Base-by-base conservation (phyloP, 2,113 vertebrate species). In the Catharus fuscescens region DNA sequence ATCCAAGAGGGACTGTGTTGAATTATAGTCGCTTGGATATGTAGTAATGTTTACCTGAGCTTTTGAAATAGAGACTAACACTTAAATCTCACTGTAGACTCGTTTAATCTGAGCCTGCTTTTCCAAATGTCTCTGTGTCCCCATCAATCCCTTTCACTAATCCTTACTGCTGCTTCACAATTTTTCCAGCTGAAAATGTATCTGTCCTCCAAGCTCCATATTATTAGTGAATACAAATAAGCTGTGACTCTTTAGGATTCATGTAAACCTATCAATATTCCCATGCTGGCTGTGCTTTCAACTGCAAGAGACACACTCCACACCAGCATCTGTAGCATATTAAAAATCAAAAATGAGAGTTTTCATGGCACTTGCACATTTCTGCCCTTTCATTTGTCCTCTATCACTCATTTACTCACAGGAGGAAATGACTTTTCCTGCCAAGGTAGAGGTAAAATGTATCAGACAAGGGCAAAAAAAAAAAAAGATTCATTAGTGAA, bases 341-440 rank as follows among this genome's bases (percentile, higher is more conserved):
- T 90, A 88, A 91, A 95, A 92, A 53, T 81, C 72, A 88, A 77
- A 88, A 82, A 73, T 57, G 13, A 91, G 62, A 14, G 24, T 4
- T 86, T 94, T 94, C 54, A 92, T 86, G 88, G 90, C 76, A 79
- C 76, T 91, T 77, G 26, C 57, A 88, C 38, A 78, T 87, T 91
- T 71, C 65, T 90, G 40, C 90, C 88, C 86, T 94, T 96, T 96
- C 65, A 90, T 93, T 57, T 93, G 80, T 70, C 73, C 77, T 91
- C 94, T 86, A 72, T 78, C 48, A 64, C 44, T 54, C 56, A 89
- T 92, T 96, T 91, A 77, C 44, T 91, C 50, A 74, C 24, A 95
- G 65, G 29, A 93, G 69, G 50, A 92, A 93, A 84, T 87, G 48
- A 91, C 76, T 95, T 95, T 96, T 88, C 56, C 78, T 95, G 94